Evolutionary conservation across 2,113 vertebrate genomes (phyloP), one percentile per base, ranked within the genome.

Genomic region (Corythoichthys haematopterus): DNA sequence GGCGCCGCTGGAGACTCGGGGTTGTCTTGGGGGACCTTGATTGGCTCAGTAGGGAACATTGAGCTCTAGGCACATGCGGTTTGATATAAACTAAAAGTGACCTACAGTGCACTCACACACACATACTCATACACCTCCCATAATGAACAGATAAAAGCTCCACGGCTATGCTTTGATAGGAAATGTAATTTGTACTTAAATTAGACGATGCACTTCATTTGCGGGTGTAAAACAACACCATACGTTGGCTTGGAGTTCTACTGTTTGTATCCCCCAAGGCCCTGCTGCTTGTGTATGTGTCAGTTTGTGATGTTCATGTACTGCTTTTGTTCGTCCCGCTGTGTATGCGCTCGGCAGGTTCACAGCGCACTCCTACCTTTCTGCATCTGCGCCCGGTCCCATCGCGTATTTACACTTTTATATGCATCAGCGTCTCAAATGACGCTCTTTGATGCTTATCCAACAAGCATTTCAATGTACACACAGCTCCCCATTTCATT

Each of bases 11-110:
- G 86, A 87, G 72, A 76, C 73, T 71, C 16, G 65, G 12, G 63
- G 76, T 84, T 68, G 70, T 83, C 81, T 80, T 70, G 50, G 70
- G 77, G 86, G 76, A 75, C 71, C 78, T 69, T 84, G 87, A 90
- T 88, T 87, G 83, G 85, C 85, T 81, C 80, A 66, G 84, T 60
- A 2, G 88, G 87, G 64, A 62, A 58, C 60, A n/a, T 70, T 70
- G 79, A 86, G 73, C 71, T 78, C 10, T 69, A 79, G 75, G 67
- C 77, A 78, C 80, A 88, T 82, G 83, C 82, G 78, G 79, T 46
- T 77, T 74, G 79, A 87, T 88, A 85, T 79, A 79, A 85, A 85
- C 84, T 75, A 77, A 81, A 81, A 68, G 74, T 81, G 74, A 86
- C 75, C 80, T 66, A 75, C 52, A 15, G 47, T 57, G 56, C 52